Base-by-base conservation (phyloP, 2,888 invertebrate species). In the Acleris laterana region DNA sequence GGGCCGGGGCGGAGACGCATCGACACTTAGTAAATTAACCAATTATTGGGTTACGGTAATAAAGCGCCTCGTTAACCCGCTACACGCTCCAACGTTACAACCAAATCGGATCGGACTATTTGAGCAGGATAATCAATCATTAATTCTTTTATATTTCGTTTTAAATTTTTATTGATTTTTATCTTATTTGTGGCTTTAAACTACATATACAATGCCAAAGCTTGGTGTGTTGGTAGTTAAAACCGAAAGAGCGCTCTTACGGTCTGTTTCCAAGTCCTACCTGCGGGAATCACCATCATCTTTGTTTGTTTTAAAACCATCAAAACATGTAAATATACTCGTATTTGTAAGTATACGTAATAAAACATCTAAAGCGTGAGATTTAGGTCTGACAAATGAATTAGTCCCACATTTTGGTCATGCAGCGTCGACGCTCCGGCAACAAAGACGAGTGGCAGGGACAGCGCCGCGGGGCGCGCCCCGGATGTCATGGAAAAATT, bases 401-500 rank as follows among this genome's bases (percentile, higher is more conserved):
- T 66, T 66, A 66, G 61, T 62, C 62, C 56, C 66, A 62, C 48
- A 66, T 66, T 66, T 62, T 66, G 48, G 57, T 83, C 81, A 83
- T 81, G 81, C 81, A 83, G 80, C 71, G 76, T 73, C 71, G 72
- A 69, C 69, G 69, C 50, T 44, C 53, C 55, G 17, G 52, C 58
- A 48, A 52, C 58, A 48, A 52, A 56, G 57, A 65, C 69, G 81
- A 77, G 77, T 83, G 83, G 78, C 78, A 75, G 79, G 85, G 85
- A 87, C 85, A 79, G 82, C 82, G 76, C 84, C 74, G 81, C 85
- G 79, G 89, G 81, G 80, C 65, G 48, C 38, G 50, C 58, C 74
- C 87, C 87, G 88, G 88, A 88, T 88, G 87, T 87, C 87, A 84
- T 77, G 86, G 87, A 88, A 89, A 89, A 89, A 89, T 89, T 88